Conservation (phyloP, 2,888 invertebrate species). For the Himalopsyche tibetana region DNA sequence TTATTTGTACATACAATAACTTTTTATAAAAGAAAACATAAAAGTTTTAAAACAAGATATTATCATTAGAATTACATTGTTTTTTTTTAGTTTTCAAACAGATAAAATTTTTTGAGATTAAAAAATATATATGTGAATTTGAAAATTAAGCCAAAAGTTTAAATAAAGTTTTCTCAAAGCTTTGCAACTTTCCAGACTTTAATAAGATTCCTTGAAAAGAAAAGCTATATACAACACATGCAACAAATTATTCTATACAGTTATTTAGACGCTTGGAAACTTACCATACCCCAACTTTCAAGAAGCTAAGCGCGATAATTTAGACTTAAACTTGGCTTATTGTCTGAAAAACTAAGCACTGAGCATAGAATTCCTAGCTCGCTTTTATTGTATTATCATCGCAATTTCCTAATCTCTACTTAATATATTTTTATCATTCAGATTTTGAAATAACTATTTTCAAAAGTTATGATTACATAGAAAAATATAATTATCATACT, state of each 20-base stretch:
- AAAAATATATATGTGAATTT: conserved; percentile 6
- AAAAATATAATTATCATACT: too few species aligned
- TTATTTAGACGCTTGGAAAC: conserved; percentile 21
- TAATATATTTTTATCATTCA: too few species aligned
- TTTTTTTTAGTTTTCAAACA: neutral
- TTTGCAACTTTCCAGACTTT: conserved; percentile 45
- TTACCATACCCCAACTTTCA: conserved; percentile 32
- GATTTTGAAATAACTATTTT: too few species aligned
- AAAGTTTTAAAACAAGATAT: neutral
- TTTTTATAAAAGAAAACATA: too few species aligned
- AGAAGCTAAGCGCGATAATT: conserved; percentile 31
- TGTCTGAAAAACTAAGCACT: conserved; percentile 19
- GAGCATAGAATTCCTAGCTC: neutral
- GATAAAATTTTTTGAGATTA: neutral
- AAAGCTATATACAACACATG: conserved; percentile 32
- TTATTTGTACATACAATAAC: too few species aligned
- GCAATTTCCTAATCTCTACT: neutral
- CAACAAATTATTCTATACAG: conserved; percentile 43
- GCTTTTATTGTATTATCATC: neutral
- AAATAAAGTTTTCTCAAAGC: conserved; percentile 30
- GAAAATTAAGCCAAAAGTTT: conserved; percentile 12
- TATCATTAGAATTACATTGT: neutral
- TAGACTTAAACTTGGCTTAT: conserved; percentile 27
- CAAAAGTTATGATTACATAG: too few species aligned
- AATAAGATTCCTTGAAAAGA: conserved; percentile 45